These are phyloP conservation scores for Hymenochirus boettgeri DNA, from an alignment of 2,113 vertebrate species.

Conservation along the genomic window DNA sequence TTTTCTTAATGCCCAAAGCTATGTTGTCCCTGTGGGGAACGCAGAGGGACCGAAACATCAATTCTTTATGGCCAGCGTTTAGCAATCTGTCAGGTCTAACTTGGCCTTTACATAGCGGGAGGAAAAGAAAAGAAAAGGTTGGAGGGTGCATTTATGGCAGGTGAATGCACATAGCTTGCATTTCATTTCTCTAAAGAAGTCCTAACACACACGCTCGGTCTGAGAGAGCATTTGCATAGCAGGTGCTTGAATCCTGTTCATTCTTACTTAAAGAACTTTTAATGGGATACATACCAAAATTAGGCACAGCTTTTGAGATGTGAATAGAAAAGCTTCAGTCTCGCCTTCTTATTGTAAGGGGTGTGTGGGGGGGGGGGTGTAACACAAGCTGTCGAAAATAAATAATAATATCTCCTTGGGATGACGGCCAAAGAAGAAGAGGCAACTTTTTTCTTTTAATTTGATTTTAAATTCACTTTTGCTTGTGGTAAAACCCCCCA, in stretches of 20 bases:
- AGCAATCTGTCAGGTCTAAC: conserved; percentile 52
- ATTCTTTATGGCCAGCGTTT: conserved; percentile 29
- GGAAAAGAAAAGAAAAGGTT: conserved; percentile 13
- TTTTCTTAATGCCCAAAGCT: conserved; percentile 26
- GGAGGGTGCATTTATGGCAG: conserved; percentile 33
- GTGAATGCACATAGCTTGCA: conserved; percentile 49
- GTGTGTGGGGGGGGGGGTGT: too few relatives aligned
- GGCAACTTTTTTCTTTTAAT: conserved; percentile 45
- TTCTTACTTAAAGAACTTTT: conserved; percentile 75
- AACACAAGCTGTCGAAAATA: conserved; percentile 21
- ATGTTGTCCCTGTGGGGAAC: conserved; percentile 23
- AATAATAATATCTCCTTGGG: conserved; percentile 31
- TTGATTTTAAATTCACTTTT: conserved; percentile 66
- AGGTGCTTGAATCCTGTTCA: conserved; percentile 70
- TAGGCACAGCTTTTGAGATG: conserved; percentile 60
- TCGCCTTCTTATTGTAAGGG: conserved; percentile 20
- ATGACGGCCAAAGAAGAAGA: conserved; percentile 24
- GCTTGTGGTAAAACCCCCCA: conserved; percentile 51
- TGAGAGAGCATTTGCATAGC: conserved; percentile 75
- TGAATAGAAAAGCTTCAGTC: conserved; percentile 47
- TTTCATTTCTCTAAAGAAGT: conserved; percentile 25
- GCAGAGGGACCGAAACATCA: conserved; percentile 24
- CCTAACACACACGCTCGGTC: conserved; percentile 51
- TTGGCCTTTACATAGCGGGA: conserved; percentile 50
- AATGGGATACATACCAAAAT: conserved; percentile 76